These are phyloP conservation scores for Passer montanus DNA, from an alignment of 2,113 vertebrate genomes.

Conservation along the genomic window DNA sequence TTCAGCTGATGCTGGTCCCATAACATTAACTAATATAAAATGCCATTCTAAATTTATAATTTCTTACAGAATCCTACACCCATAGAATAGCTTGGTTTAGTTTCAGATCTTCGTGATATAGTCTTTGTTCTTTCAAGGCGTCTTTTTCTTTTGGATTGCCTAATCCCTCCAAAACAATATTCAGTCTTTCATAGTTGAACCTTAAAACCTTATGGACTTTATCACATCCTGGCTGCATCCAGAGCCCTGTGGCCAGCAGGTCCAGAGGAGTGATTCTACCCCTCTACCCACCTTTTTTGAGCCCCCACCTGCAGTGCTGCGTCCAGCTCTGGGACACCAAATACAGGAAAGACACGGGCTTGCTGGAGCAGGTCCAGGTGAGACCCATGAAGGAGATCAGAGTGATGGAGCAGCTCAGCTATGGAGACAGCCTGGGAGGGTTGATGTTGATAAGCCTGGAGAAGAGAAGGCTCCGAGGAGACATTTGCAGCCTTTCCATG, in stretches of 20 bases:
- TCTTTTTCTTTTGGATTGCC: not conserved
- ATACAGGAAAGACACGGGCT: no score
- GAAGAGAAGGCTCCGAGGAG: fast-evolving
- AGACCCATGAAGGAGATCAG: not conserved
- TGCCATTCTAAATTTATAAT: not conserved
- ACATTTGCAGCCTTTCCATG: not conserved
- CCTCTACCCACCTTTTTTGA: not conserved
- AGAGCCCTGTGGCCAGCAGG: fast-evolving
- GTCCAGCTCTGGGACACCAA: not conserved
- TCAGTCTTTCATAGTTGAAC: not conserved
- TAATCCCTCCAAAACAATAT: not conserved
- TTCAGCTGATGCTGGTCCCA: not conserved
- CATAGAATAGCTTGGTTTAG: not conserved
- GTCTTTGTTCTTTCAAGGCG: not conserved
- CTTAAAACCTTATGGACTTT: not conserved
- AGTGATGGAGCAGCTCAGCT: not conserved
- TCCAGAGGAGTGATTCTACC: fast-evolving
- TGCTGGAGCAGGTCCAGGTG: not conserved
- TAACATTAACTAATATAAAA: not conserved
- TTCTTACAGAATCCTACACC: not conserved
- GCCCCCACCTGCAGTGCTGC: not conserved
- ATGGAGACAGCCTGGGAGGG: not conserved
- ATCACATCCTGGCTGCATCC: not conserved
- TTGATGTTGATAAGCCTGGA: not conserved
- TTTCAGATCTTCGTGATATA: not conserved